Conservation (phyloP, 1,140 invertebrate species). For the Rhopalosiphum maidis region DNA sequence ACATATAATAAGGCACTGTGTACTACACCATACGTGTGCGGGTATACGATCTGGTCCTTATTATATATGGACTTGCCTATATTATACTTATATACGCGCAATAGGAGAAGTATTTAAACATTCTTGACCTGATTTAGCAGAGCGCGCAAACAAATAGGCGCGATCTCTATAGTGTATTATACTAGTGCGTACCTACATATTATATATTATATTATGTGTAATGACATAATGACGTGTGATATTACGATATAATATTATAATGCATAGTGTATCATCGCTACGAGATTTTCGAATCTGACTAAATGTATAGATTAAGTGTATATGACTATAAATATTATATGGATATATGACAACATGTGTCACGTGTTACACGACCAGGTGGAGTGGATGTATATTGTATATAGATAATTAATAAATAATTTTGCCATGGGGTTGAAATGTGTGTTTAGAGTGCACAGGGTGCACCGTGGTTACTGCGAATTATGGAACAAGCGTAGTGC, state of each 20-base stretch:
- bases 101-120: conserved; percentile 24
- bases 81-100: not conserved
- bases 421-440: not conserved
- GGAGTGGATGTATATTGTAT: not conserved
- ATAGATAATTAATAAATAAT: not conserved
- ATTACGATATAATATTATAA: not conserved
- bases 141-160: not conserved
- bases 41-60: not conserved
- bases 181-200: not conserved
- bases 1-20: not conserved
- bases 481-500: not conserved
- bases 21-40: not conserved
- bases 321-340: not conserved
- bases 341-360: not conserved
- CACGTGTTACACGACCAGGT: not conserved
- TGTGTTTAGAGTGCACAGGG: not conserved
- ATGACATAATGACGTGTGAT: not conserved
- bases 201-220: not conserved
- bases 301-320: not conserved
- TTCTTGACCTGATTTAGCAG: conserved; percentile 36
- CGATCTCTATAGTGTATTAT: not conserved
- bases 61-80: conserved; percentile 7
- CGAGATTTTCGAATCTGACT: not conserved
- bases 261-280: not conserved
- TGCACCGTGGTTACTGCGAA: not conserved